Percentiles rank a stretch among this genome's conserved stretches.
These are phyloP conservation scores for Lampris megalopsis DNA, from an alignment of 2,113 vertebrate genomes.

Conservation along the genomic window DNA sequence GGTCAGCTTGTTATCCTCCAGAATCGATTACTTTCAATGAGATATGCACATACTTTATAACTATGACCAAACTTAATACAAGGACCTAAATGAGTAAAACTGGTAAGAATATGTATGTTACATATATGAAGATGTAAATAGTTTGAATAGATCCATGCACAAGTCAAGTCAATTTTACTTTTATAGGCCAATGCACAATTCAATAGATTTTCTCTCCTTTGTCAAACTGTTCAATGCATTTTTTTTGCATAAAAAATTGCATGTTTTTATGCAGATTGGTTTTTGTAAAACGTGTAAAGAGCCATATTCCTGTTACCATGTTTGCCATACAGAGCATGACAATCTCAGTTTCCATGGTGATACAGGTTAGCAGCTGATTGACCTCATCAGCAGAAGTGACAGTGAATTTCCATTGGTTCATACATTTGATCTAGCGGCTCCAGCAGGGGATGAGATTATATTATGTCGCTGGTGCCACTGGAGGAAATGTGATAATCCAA, in stretches of 20 bases:
- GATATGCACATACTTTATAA: background rate
- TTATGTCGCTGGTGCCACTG: background rate
- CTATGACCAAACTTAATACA: background rate
- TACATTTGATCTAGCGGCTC: background rate
- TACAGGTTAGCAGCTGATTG: background rate
- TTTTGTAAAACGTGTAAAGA: background rate
- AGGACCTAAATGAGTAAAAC: too few relatives aligned
- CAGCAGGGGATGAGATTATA: background rate
- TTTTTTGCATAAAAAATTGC: too few relatives aligned
- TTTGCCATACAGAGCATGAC: constrained; percentile 1
- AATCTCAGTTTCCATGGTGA: background rate
- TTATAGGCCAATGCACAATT: too few relatives aligned
- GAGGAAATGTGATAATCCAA: background rate
- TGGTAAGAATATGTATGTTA: too few relatives aligned
- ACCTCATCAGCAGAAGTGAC: background rate
- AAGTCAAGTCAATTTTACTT: too few relatives aligned
- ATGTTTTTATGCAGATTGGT: background rate
- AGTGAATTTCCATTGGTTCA: background rate
- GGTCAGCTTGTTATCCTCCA: too few relatives aligned
- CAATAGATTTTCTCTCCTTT: too few relatives aligned
- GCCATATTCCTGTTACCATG: constrained; percentile 11
- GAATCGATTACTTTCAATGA: background rate
- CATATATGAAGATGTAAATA: too few relatives aligned
- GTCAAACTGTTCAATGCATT: background rate
- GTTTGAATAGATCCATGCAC: too few relatives aligned